Conservation (phyloP, 2,888 invertebrate genomes). For the Ophonus ardosiacus region DNA sequence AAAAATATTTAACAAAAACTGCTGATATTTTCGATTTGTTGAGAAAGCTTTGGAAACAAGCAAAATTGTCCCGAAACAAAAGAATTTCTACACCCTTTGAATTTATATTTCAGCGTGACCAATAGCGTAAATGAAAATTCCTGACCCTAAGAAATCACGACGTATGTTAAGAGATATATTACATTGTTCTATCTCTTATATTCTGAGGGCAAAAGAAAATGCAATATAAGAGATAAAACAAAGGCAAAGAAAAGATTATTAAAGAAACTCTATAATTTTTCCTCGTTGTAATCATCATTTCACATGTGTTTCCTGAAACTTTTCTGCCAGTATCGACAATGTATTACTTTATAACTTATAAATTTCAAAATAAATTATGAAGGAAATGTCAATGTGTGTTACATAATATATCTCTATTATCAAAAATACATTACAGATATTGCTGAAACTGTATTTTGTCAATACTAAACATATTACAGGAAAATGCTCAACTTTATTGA, state of each 20-base stretch:
- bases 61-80: too few species aligned
- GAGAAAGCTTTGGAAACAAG: too few species aligned
- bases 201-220: not conserved
- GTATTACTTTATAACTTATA: too few species aligned
- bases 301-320: not conserved
- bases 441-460: too few species aligned
- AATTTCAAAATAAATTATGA: too few species aligned
- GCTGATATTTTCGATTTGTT: too few species aligned
- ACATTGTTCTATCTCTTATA: not conserved
- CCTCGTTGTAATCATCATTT: not conserved
- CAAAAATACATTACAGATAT: too few species aligned
- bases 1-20: too few species aligned
- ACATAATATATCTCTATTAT: too few species aligned
- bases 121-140: not conserved
- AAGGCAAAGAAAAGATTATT: not conserved
- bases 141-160: not conserved
- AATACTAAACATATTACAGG: too few species aligned
- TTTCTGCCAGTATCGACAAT: not conserved
- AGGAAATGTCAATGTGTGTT: too few species aligned
- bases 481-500: too few species aligned
- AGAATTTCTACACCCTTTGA: not conserved
- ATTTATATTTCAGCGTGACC: not conserved
- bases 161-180: not conserved
- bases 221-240: not conserved
- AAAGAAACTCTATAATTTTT: not conserved